These are phyloP conservation scores for Synergus umbraculus DNA, from an alignment of 2,888 invertebrate species.

Conservation along the genomic window DNA sequence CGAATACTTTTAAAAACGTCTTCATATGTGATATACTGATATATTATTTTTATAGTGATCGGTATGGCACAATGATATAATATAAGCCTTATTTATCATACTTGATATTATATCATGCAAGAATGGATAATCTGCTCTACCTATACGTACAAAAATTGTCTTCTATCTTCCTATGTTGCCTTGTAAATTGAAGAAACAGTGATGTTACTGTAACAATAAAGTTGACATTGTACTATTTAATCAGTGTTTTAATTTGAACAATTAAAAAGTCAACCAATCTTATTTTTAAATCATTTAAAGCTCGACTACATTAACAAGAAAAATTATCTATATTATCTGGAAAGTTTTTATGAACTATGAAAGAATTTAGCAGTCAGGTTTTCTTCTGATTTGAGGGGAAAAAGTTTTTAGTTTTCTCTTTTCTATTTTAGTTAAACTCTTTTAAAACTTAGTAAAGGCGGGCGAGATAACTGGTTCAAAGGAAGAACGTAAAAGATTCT, in stretches of 20 bases:
- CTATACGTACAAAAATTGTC: constrained; percentile 31
- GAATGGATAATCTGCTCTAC: not conserved
- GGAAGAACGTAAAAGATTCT: not conserved
- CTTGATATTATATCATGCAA: constrained; percentile 10
- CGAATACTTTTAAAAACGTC: not conserved
- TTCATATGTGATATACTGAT: constrained; percentile 31
- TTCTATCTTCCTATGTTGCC: constrained; percentile 27
- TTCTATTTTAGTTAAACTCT: not conserved
- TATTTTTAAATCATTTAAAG: not conserved
- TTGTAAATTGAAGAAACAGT: constrained; percentile 15
- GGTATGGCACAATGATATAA: not conserved
- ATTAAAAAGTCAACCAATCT: not conserved
- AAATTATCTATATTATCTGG: not conserved
- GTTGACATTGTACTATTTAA: constrained; percentile 1
- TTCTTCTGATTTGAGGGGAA: not conserved
- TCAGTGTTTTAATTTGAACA: not conserved
- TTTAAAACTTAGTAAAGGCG: not conserved
- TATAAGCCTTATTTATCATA: not conserved
- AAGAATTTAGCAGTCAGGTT: not conserved
- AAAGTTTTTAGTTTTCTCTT: not conserved
- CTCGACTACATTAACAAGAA: not conserved
- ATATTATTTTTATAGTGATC: constrained; percentile 14
- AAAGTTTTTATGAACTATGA: not conserved
- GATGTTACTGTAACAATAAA: constrained; percentile 26
- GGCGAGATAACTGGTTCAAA: not conserved